Conservation (phyloP, 2,113 vertebrate species). For the Phyllostomus hastatus region DNA sequence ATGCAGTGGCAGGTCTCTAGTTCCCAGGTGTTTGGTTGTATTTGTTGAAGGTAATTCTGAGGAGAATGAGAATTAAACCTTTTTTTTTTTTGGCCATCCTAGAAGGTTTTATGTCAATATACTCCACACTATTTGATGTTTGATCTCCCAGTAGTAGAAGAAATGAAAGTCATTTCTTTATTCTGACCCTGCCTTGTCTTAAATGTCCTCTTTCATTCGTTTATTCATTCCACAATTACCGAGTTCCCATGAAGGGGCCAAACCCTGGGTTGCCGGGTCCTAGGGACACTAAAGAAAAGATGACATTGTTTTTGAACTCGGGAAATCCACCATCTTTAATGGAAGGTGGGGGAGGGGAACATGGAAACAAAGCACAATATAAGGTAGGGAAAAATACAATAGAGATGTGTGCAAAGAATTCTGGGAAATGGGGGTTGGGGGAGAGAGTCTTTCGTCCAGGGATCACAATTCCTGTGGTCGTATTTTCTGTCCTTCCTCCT, state of each 20-base stretch:
- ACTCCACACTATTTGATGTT: background rate
- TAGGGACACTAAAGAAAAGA: background rate
- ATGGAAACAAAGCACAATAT: background rate
- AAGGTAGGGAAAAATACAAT: background rate
- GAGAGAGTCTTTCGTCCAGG: background rate
- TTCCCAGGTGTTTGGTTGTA: constrained; percentile 41
- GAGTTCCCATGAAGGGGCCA: background rate
- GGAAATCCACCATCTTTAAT: background rate
- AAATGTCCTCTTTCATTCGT: background rate
- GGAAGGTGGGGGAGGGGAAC: background rate
- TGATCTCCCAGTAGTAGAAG: background rate
- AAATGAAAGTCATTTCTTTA: constrained; percentile 28
- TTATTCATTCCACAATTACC: background rate
- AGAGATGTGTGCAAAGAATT: background rate
- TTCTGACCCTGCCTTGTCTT: background rate
- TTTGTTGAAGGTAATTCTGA: constrained; percentile 48
- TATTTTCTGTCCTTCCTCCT: background rate
- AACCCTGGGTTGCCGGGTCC: background rate
- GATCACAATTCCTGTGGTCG: fast-evolving
- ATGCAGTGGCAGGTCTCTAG: background rate
- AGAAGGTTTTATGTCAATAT: constrained; percentile 11
- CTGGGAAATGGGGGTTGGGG: background rate
- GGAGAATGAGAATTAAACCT: constrained; percentile 32
- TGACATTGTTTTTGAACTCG: background rate
- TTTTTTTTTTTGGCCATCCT: background rate